Percentiles rank a stretch among this genome's conserved stretches.
Evolutionary conservation across 2,113 vertebrate species (phyloP).

Genomic region (Laticauda laticaudata): DNA sequence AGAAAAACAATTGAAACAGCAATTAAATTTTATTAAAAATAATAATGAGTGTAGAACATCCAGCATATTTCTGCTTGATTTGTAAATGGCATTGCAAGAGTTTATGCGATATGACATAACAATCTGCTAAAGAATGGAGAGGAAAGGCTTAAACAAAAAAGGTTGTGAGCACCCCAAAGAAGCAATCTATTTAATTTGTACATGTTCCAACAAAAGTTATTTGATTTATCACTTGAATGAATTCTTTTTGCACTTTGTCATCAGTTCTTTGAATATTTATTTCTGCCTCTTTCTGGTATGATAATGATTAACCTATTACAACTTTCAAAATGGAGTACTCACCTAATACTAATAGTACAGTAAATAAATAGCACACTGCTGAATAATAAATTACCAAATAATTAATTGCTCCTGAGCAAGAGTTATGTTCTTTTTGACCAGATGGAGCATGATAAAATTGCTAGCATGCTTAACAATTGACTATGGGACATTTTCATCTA

Average conservation of each 20-base stretch:
- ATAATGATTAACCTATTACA: neutral
- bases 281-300: neutral
- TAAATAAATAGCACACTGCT: neutral
- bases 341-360: neutral
- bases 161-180: neutral
- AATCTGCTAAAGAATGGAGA: neutral
- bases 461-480: neutral
- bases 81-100: neutral
- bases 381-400: neutral
- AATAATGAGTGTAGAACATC: neutral
- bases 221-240: neutral
- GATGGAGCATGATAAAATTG: neutral
- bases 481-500: neutral
- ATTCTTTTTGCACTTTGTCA: neutral
- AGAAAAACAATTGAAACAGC: constrained; percentile 3
- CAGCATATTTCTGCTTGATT: neutral
- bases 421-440: neutral
- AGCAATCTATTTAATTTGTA: neutral
- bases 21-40: neutral
- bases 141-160: neutral
- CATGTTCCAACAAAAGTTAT: neutral
- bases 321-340: neutral
- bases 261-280: neutral
- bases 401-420: neutral
- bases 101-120: neutral